Conservation (phyloP, 2,113 vertebrate genomes). For the Lamprotornis superbus region DNA sequence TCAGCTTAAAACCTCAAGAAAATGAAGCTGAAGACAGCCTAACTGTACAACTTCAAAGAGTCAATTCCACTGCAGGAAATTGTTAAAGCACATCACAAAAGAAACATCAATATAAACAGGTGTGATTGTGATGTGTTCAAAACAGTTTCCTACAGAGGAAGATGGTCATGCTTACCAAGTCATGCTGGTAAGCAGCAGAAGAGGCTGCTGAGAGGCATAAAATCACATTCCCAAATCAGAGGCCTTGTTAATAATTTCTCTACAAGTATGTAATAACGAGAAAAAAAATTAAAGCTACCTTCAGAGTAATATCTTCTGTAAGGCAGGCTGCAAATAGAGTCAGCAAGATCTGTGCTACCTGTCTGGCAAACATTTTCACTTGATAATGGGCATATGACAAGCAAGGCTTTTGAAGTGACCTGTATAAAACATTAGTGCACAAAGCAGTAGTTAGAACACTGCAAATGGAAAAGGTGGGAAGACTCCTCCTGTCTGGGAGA, state of each 20-base stretch:
- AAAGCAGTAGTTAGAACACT: rapidly evolving
- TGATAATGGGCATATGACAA: background rate
- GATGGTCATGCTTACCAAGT: background rate
- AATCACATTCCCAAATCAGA: background rate
- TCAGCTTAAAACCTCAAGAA: background rate
- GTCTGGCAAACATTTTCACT: background rate
- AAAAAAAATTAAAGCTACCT: background rate
- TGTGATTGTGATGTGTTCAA: background rate
- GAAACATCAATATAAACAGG: background rate
- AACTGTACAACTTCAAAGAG: background rate
- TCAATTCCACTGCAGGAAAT: background rate
- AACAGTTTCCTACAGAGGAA: background rate
- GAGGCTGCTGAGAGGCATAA: background rate
- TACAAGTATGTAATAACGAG: background rate
- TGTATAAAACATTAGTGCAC: rapidly evolving
- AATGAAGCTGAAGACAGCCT: background rate
- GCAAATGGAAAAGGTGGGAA: background rate
- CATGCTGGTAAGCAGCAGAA: background rate
- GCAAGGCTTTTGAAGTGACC: background rate
- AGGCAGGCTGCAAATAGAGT: background rate
- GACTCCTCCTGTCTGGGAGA: background rate
- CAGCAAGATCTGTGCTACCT: background rate
- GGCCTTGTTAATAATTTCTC: background rate
- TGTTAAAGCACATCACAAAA: background rate
- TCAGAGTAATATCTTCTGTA: background rate